Evolutionary conservation across 2,888 invertebrate species (phyloP).

Genomic region (Hipparchia sbordonii): DNA sequence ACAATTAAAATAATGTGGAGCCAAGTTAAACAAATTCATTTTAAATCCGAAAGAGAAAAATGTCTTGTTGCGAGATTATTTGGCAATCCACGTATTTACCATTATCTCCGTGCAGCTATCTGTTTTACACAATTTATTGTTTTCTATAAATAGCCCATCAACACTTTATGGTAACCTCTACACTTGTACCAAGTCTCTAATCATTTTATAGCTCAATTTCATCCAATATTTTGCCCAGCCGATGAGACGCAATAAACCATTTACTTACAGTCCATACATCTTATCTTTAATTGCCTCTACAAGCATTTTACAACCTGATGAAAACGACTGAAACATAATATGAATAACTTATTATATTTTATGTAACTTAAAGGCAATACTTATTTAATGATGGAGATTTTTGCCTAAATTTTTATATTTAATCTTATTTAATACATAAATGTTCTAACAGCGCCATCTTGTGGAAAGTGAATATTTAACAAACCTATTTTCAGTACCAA

Average conservation of each 20-base stretch:
- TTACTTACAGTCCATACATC: slow-evolving; percentile 1
- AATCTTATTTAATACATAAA: neutral
- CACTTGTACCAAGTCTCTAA: neutral
- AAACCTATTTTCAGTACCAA: slow-evolving; percentile 2
- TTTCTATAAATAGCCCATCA: neutral
- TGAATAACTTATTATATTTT: no score
- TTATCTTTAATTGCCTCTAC: neutral
- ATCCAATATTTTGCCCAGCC: slow-evolving; percentile 5
- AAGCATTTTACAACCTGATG: neutral
- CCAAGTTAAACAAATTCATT: neutral
- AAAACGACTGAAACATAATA: no score
- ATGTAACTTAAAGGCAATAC: no score
- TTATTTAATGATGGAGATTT: no score
- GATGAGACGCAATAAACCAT: slow-evolving; percentile 5
- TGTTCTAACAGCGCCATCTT: slow-evolving; percentile 8
- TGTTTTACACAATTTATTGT: neutral
- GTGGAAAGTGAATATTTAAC: neutral
- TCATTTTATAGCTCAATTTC: slow-evolving; percentile 14
- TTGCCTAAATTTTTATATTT: no score
- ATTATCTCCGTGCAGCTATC: neutral
- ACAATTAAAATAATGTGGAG: neutral
- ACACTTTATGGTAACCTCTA: neutral
- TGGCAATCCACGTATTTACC: slow-evolving; percentile 3
- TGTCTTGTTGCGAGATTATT: neutral
- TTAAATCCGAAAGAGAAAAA: neutral